Evolutionary conservation across 2,797 vertebrate genomes (phyloP).

Genomic region (Hephaestus fuliginosus): DNA sequence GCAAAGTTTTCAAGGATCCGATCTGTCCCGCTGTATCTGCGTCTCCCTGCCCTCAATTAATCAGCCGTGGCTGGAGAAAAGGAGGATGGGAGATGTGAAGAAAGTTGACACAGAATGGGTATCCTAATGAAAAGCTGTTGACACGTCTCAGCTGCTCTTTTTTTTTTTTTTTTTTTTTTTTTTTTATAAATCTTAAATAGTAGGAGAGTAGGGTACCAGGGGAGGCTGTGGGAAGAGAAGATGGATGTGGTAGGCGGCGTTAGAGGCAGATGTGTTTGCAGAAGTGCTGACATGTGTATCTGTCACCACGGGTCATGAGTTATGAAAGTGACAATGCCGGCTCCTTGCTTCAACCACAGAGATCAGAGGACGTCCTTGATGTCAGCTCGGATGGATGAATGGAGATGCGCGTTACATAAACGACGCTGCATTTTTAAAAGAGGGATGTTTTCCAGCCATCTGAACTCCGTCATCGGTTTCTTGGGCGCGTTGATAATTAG

Average conservation of each 20-base stretch:
- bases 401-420: conserved; percentile 63
- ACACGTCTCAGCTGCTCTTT: conserved; percentile 35
- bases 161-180: not conserved
- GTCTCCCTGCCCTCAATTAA: conserved; percentile 69
- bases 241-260: conserved; percentile 32
- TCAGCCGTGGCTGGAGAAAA: conserved; percentile 57
- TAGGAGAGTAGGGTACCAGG: conserved; percentile 13
- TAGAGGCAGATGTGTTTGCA: conserved; percentile 65
- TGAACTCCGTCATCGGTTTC: not conserved
- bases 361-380: conserved; percentile 68
- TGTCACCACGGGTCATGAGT: conserved; percentile 71
- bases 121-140: conserved; percentile 15
- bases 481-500: not conserved
- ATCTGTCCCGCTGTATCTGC: conserved; percentile 72
- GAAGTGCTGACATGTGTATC: conserved; percentile 77
- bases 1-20: conserved; percentile 71
- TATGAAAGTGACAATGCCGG: conserved; percentile 69
- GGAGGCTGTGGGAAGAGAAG: conserved; percentile 14
- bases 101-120: conserved; percentile 37
- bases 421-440: conserved; percentile 19
- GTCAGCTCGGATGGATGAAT: conserved; percentile 72
- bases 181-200: conserved; percentile 16
- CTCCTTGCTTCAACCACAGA: conserved; percentile 54
- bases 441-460: conserved; percentile 13
- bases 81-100: conserved; percentile 39